Base-by-base conservation (phyloP, 2,797 vertebrate genomes). In the Etheostoma nigrum region DNA sequence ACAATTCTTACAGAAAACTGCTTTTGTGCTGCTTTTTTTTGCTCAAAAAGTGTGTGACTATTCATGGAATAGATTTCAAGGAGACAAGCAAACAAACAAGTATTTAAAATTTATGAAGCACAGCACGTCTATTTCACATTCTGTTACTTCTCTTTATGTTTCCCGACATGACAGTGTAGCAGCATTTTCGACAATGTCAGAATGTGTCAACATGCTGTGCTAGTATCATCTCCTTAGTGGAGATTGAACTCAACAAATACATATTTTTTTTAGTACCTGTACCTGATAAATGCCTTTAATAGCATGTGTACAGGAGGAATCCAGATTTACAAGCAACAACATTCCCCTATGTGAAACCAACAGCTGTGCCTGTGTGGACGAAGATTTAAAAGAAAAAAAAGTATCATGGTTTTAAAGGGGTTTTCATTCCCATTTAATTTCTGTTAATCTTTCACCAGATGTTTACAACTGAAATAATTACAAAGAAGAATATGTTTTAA, bases 11-110 rank as follows among this genome's bases (percentile, higher is more conserved):
- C 33, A 67, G 63, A 84, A 90, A 80, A 76, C 36, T 3, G 14
- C 58, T 78, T 77, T 82, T 67, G 45, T 69, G 51, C 33, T 68
- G 27, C 42, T 67, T n/a, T 67, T 57, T 57, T 78, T 54, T 65
- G 45, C 66, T 82, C 21, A 19, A 60, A 81, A 55, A n/a, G 3
- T 6, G 0, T 66, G 72, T 48, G 21, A 72, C 67, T 81, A 53
- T 72, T 82, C 27, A 25, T 40, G 62, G 49, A 61, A 10, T 63
- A 55, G 54, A 76, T 84, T 60, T 82, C 75, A 54, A 66, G 54
- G 70, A 66, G 61, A 76, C 48, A 57, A 68, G 44, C 70, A 76
- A 76, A 75, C 72, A 88, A 88, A 79, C 72, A 83, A 67, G 57
- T 21, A 25, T 52, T 23, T 68, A 42, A 76, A 78, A 74, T 84